A percentile compares a stretch with the other conserved stretches of the same genome.
Evolutionary conservation across 2,888 invertebrate species (phyloP).

Genomic region (Emmelina monodactyla): DNA sequence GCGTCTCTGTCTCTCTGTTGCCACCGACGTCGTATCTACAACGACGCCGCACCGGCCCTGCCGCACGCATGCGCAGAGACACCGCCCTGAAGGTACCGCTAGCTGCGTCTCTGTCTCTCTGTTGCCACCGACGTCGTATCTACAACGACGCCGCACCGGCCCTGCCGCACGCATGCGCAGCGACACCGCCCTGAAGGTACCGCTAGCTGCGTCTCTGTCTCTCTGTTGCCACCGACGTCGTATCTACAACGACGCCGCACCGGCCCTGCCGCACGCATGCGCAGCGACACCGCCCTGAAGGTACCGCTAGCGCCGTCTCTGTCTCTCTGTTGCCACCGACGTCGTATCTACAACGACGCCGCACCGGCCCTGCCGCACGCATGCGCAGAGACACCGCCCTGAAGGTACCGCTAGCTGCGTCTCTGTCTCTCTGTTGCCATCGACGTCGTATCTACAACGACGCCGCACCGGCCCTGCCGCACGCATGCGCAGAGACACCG

Average conservation of each 20-base stretch:
- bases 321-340: no score
- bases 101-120: no score
- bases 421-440: no score
- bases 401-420: no score
- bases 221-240: no score
- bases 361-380: constrained; percentile 45
- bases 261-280: constrained; percentile 49
- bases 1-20: no score
- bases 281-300: constrained; percentile 45
- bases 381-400: constrained; percentile 45
- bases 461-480: constrained; percentile 48
- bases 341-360: no score
- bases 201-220: no score
- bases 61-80: constrained; percentile 49
- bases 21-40: constrained; percentile 1
- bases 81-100: constrained; percentile 46
- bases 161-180: constrained; percentile 52
- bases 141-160: constrained; percentile 47
- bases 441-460: constrained; percentile 1
- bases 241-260: constrained; percentile 38
- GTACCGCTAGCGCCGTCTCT: no score
- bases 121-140: constrained; percentile 1
- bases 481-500: constrained; percentile 51
- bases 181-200: constrained; percentile 45
- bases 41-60: constrained; percentile 50